A percentile compares a stretch with the other conserved stretches of the same genome.
Evolutionary conservation across 2,888 invertebrate species (phyloP).

Genomic region (Polymixis lichenea): DNA sequence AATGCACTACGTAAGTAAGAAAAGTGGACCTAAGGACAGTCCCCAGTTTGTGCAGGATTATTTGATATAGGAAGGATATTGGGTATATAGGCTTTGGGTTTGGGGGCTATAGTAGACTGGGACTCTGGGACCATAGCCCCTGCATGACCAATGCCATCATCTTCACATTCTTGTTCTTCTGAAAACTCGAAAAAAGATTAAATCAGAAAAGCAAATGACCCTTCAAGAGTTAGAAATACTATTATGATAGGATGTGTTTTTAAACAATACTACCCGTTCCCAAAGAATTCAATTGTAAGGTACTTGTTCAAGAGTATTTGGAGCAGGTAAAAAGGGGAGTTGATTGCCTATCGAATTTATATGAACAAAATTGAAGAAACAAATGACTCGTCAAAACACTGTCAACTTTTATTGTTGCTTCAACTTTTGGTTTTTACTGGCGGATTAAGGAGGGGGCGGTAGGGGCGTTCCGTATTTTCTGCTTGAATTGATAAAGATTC

Average conservation of each 20-base stretch:
- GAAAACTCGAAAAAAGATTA: background rate
- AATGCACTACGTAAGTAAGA: background rate
- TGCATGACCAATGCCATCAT: background rate
- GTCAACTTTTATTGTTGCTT: too few relatives aligned
- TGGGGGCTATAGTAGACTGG: background rate
- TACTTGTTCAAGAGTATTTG: background rate
- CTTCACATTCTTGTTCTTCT: background rate
- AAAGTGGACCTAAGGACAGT: background rate
- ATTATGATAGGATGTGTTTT: background rate
- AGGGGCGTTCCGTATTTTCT: background rate
- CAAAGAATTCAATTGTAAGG: background rate
- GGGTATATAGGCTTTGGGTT: background rate
- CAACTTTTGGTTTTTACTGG: too few relatives aligned
- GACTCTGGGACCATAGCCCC: too few relatives aligned
- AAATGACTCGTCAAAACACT: too few relatives aligned
- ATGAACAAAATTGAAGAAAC: too few relatives aligned
- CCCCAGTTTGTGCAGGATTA: background rate
- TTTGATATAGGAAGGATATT: background rate
- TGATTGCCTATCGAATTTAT: too few relatives aligned
- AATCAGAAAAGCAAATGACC: background rate
- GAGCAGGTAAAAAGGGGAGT: background rate
- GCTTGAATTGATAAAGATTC: background rate
- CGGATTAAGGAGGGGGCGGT: too few relatives aligned
- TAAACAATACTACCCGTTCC: background rate
- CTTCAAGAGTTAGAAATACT: background rate